phyloP scores from a whole-genome alignment of 2,113 vertebrate genomes.

The Loxodonta africana region DNA sequence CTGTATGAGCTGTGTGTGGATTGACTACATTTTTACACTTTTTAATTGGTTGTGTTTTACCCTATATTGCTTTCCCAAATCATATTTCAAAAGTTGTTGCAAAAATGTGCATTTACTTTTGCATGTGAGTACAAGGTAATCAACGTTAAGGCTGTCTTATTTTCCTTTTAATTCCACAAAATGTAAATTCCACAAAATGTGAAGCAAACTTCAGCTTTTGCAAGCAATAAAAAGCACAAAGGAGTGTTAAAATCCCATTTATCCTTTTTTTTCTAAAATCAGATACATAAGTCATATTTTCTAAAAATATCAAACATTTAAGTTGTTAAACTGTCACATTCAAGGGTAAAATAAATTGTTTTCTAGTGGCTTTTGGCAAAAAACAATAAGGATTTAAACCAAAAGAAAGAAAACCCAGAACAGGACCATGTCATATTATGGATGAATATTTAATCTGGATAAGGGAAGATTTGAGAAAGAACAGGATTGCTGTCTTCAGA shows the following conservation, averaged over 20 bases:
- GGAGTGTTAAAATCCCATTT: neutral
- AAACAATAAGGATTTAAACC: slow-evolving; percentile 24
- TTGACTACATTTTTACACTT: neutral
- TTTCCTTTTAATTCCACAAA: slow-evolving; percentile 50
- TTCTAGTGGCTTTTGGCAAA: neutral
- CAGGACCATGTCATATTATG: neutral
- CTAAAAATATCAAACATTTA: slow-evolving; percentile 15
- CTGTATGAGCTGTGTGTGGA: neutral
- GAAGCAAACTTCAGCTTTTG: slow-evolving; percentile 24
- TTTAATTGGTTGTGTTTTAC: neutral
- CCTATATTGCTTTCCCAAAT: slow-evolving; percentile 9
- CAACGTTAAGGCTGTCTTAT: neutral
- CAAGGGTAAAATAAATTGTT: slow-evolving; percentile 20
- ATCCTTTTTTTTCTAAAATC: slow-evolving; percentile 44
- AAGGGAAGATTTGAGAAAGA: slow-evolving; percentile 55
- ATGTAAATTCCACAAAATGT: slow-evolving; percentile 33
- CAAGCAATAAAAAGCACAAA: neutral
- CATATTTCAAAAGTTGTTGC: neutral
- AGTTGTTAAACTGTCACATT: neutral
- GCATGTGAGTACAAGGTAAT: neutral
- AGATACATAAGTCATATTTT: slow-evolving; percentile 16
- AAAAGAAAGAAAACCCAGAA: slow-evolving; percentile 34
- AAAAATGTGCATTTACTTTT: slow-evolving; percentile 6
- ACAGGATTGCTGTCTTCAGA: slow-evolving; percentile 45
- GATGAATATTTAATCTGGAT: slow-evolving; percentile 40